Evolutionary conservation across 2,113 vertebrate genomes (phyloP).

Genomic region (Eublepharis macularius): DNA sequence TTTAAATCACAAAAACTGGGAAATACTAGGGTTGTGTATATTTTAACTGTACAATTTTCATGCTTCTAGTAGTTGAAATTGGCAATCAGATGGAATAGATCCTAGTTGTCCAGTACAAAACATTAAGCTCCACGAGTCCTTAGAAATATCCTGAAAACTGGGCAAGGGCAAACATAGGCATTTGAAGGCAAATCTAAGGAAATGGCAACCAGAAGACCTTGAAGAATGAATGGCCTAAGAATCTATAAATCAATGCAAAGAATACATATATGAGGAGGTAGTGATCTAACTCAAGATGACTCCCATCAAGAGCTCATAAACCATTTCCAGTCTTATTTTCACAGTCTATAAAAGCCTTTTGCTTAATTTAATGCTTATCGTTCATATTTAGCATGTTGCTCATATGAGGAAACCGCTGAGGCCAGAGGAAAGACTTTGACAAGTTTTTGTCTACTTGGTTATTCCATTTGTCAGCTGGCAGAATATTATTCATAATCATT

Average conservation of each 20-base stretch:
- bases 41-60: background rate
- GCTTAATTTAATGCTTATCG: slow-evolving; percentile 7
- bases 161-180: slow-evolving; percentile 7
- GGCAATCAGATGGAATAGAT: background rate
- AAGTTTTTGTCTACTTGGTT: slow-evolving; percentile 2
- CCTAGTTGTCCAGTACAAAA: background rate
- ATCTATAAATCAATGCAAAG: slow-evolving; percentile 15
- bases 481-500: slow-evolving; percentile 22
- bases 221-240: slow-evolving; percentile 2
- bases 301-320: background rate
- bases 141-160: background rate
- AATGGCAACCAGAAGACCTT: slow-evolving; percentile 15
- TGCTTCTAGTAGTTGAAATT: background rate
- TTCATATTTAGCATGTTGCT: slow-evolving; percentile 8
- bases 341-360: background rate
- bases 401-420: slow-evolving; percentile 16
- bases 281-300: background rate
- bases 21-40: accelerated
- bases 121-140: background rate
- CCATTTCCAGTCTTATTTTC: background rate
- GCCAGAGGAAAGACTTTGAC: slow-evolving; percentile 13
- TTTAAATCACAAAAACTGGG: slow-evolving; percentile 6
- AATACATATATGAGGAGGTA: slow-evolving; percentile 7
- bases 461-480: slow-evolving; percentile 27
- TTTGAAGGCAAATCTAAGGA: slow-evolving; percentile 34